A percentile compares a stretch with the other conserved stretches of the same genome.
Evolutionary conservation across 2,797 vertebrate species (phyloP).

Genomic region (Anas georgica): DNA sequence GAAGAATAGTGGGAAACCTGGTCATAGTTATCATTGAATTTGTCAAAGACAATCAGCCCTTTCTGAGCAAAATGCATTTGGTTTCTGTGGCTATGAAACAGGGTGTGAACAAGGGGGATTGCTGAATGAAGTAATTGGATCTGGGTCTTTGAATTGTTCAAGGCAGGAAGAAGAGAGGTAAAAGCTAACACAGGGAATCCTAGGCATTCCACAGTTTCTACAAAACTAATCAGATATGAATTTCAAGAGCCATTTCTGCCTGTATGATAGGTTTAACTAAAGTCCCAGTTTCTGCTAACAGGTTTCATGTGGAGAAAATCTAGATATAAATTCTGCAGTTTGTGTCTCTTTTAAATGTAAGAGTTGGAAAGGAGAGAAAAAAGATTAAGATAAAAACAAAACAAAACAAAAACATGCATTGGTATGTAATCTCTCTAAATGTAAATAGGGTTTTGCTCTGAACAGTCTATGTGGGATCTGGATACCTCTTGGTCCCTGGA

Average conservation of each 20-base stretch:
- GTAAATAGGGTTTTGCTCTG: background rate
- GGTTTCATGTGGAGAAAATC: background rate
- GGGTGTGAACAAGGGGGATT: background rate
- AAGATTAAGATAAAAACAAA: background rate
- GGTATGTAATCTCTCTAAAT: background rate
- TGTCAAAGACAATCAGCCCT: background rate
- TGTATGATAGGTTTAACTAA: background rate
- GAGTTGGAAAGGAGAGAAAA: background rate
- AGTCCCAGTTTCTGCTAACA: background rate
- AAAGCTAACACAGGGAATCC: background rate
- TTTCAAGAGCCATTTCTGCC: background rate
- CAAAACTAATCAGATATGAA: background rate
- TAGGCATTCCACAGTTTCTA: background rate
- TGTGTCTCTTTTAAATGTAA: background rate
- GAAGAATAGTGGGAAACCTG: background rate
- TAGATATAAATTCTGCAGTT: background rate
- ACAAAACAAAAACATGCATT: fast-evolving
- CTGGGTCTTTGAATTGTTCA: background rate
- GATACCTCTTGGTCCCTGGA: background rate
- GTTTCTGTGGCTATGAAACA: background rate
- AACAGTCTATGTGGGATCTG: background rate
- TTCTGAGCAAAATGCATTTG: background rate
- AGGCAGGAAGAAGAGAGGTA: background rate
- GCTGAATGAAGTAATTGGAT: background rate
- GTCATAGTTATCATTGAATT: background rate